Evolutionary conservation across 2,888 invertebrate genomes (phyloP), one percentile per base, ranked within the genome.

Genomic region (Mythimna loreyi): DNA sequence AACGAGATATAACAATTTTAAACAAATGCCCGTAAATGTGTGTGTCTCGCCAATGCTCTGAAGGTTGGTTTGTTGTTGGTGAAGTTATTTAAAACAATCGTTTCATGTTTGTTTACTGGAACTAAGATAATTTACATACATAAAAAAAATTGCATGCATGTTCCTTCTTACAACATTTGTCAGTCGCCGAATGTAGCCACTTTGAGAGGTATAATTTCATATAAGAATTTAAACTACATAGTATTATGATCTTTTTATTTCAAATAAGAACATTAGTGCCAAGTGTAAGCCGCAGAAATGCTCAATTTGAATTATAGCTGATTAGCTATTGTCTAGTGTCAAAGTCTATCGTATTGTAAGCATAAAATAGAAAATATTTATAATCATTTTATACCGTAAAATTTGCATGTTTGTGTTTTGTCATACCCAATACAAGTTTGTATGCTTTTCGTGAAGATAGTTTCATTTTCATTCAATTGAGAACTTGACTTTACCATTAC

Each of bases 261-360:
- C 11, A 43, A 16, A 49, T 9, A 19, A 33, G 13, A n/a, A 59
- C 11, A 53, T 36, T 25, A 45, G 58, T 67, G 67, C 55, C 75
- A 53, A 78, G 49, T 61, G 16, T n/a, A n/a, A n/a, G n/a, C n/a
- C 11, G 3, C 40, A 19, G n/a, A 33, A 33, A 28, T 58, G 58
- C 57, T 72, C 72, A 70, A 45, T 52, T 71, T 23, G 16, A 43
- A 28, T 28, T 28, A 28, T 28, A 28, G 28, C 19, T 49, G 1
- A 49, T 43, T 2, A 49, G 30, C 28, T 28, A 28, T 28, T 28
- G 28, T 28, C 3, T 9, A 11, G 33, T 40, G 23, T 40, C 23
- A 9, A 43, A 3, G 28, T 40, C 11, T 67, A 25, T 43, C 67
- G 25, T 30, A 23, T 52, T 57, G 56, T 68, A 49, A n/a, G 23